A percentile compares a stretch with the other conserved stretches of the same genome.
These are phyloP conservation scores for Drosophila monieri DNA, from an alignment of 2,888 invertebrate genomes.

Conservation along the genomic window DNA sequence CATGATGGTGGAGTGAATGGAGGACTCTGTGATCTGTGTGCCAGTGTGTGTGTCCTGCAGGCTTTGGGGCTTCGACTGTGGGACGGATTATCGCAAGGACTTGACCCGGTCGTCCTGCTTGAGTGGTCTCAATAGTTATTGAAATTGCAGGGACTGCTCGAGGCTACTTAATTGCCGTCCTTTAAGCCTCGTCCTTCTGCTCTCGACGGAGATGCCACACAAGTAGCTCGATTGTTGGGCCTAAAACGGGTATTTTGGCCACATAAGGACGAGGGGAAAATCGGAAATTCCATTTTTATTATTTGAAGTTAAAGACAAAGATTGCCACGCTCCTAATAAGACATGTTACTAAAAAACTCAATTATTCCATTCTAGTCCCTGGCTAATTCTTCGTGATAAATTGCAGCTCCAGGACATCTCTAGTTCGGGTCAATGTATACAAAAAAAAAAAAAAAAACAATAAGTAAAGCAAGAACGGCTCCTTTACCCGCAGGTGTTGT, in stretches of 20 bases:
- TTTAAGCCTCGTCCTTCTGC: neutral
- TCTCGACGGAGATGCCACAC: neutral
- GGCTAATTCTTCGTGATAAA: neutral
- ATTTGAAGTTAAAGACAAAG: too few relatives aligned
- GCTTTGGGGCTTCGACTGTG: slow-evolving; percentile 27
- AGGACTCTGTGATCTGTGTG: neutral
- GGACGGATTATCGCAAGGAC: slow-evolving; percentile 60
- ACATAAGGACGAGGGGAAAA: too few relatives aligned
- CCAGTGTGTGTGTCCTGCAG: neutral
- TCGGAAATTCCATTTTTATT: neutral
- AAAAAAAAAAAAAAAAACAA: slow-evolving; percentile 10
- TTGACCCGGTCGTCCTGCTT: slow-evolving; percentile 33
- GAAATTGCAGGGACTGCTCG: slow-evolving; percentile 69
- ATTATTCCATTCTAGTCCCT: too few relatives aligned
- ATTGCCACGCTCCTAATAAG: too few relatives aligned
- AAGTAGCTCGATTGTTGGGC: neutral
- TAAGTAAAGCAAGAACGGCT: slow-evolving; percentile 26
- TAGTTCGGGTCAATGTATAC: slow-evolving; percentile 19
- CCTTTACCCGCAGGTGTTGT: slow-evolving; percentile 74
- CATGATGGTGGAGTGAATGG: slow-evolving; percentile 14
- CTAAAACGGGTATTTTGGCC: neutral
- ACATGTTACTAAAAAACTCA: too few relatives aligned
- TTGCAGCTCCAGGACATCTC: slow-evolving; percentile 11
- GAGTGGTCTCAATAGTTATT: slow-evolving; percentile 72
- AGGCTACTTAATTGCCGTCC: slow-evolving; percentile 74